These are phyloP conservation scores for Idris sp. DNA, from an alignment of 1,140 invertebrate species.

Conservation along the genomic window DNA sequence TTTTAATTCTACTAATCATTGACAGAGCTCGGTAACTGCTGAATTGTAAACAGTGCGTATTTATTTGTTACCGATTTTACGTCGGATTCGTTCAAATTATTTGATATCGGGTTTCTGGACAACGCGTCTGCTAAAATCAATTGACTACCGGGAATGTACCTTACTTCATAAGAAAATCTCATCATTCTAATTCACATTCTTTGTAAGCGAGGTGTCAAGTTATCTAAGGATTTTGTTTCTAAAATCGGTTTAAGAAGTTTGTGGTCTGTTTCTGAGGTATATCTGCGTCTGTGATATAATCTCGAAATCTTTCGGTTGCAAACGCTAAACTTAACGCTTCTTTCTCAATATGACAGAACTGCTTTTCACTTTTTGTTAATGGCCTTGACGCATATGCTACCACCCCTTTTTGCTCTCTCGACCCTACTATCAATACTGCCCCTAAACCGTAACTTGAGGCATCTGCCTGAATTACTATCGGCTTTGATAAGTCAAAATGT, in stretches of 20 bases:
- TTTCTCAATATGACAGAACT: not conserved
- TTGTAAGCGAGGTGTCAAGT: not conserved
- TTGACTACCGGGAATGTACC: not conserved
- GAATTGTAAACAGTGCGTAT: too few relatives aligned
- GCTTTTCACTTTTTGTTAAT: not conserved
- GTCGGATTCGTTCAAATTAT: too few relatives aligned
- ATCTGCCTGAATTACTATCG: not conserved
- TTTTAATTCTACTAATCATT: too few relatives aligned
- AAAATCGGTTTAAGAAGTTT: too few relatives aligned
- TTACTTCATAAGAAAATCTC: not conserved
- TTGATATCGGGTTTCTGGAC: not conserved
- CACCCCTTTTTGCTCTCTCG: not conserved
- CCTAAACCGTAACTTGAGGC: constrained; percentile 1
- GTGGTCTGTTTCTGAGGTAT: not conserved
- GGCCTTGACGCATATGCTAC: not conserved
- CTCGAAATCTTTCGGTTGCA: too few relatives aligned
- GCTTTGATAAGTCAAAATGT: not conserved
- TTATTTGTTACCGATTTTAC: too few relatives aligned
- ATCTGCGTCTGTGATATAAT: not conserved
- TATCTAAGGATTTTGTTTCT: too few relatives aligned
- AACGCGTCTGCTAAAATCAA: constrained; percentile 1
- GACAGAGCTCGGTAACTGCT: too few relatives aligned
- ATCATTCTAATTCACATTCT: not conserved
- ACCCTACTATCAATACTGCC: not conserved
- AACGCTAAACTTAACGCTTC: too few relatives aligned